Evolutionary conservation across 2,113 vertebrate genomes (phyloP).

Genomic region (Brachyhypopomus gauderio): DNA sequence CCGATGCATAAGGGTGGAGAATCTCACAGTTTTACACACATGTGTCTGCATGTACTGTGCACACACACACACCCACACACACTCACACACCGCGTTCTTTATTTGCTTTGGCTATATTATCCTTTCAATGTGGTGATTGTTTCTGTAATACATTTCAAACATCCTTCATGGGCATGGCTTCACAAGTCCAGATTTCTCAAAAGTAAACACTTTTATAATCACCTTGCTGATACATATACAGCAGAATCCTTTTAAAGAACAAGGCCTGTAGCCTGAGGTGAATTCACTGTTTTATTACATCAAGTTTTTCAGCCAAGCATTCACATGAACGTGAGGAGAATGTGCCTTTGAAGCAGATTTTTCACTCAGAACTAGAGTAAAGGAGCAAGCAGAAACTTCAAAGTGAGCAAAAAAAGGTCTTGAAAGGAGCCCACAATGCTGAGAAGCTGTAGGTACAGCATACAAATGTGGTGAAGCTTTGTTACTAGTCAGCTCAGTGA

Average conservation of each 20-base stretch:
- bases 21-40: constrained; percentile 19
- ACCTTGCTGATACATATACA: constrained; percentile 39
- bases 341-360: constrained; percentile 27
- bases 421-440: constrained; percentile 21
- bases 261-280: constrained; percentile 25
- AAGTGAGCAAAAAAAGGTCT: constrained; percentile 8
- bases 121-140: constrained; percentile 46
- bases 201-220: constrained; percentile 35
- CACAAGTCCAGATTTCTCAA: constrained; percentile 31
- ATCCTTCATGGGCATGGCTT: constrained; percentile 23
- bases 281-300: constrained; percentile 24
- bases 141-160: constrained; percentile 41
- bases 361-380: constrained; percentile 10
- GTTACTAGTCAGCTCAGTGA: constrained; percentile 16
- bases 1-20: constrained; percentile 6
- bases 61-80: constrained; percentile 14
- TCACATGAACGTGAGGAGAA: constrained; percentile 9
- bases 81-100: constrained; percentile 7
- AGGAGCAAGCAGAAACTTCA: constrained; percentile 30
- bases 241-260: constrained; percentile 24
- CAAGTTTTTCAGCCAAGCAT: not conserved
- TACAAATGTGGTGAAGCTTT: not conserved
- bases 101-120: constrained; percentile 37
- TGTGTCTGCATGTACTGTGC: too few species aligned
- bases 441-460: not conserved